Percentiles rank a stretch among this genome's conserved stretches.
These are phyloP conservation scores for Eubucco bourcierii DNA, from an alignment of 2,113 vertebrate species.

Conservation along the genomic window DNA sequence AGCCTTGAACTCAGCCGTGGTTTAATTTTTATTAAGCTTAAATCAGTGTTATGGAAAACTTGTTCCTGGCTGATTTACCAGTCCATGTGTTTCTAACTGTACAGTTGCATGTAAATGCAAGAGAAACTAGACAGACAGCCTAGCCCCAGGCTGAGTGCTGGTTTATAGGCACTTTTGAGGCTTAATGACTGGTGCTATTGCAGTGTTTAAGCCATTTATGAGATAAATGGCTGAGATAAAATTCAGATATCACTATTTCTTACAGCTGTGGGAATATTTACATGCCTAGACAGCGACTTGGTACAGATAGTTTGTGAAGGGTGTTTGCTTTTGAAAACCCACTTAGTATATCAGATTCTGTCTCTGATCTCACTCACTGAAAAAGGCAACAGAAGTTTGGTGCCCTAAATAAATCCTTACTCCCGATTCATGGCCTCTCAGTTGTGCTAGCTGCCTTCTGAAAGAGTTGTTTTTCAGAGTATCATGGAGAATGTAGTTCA, in stretches of 20 bases:
- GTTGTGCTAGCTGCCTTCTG: not conserved
- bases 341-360: not conserved
- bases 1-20: not conserved
- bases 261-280: not conserved
- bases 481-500: not conserved
- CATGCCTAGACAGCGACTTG: not conserved
- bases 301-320: not conserved
- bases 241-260: not conserved
- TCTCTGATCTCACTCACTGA: not conserved
- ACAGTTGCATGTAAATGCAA: not conserved
- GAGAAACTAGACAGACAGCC: not conserved
- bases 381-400: not conserved
- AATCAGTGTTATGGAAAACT: not conserved
- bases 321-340: not conserved
- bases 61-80: not conserved
- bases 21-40: not conserved
- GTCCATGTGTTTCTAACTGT: not conserved
- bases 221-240: constrained; percentile 42
- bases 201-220: not conserved
- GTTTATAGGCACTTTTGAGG: not conserved
- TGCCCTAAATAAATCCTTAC: not conserved
- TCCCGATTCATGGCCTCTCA: not conserved
- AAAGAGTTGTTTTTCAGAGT: not conserved
- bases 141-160: not conserved
- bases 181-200: constrained; percentile 4